Evolutionary conservation across 2,113 vertebrate genomes (phyloP).

Genomic region (Egretta garzetta): DNA sequence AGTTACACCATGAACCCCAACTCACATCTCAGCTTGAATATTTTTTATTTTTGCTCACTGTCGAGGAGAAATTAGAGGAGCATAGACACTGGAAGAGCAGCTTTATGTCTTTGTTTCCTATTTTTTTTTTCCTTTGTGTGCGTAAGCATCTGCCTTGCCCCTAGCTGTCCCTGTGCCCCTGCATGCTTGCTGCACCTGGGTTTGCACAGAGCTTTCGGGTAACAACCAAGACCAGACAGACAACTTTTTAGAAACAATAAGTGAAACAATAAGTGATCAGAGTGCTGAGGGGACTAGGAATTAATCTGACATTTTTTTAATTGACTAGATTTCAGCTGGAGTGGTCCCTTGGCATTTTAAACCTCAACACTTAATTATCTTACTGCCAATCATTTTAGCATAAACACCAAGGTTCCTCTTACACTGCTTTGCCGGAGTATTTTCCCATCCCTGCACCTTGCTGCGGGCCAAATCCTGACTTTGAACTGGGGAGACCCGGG

Average conservation of each 20-base stretch:
- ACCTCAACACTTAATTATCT: neutral
- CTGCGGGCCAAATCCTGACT: rapidly evolving
- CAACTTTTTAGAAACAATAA: neutral
- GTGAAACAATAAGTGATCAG: neutral
- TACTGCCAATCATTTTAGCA: neutral
- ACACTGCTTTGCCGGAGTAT: neutral
- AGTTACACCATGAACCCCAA: neutral
- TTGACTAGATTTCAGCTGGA: neutral
- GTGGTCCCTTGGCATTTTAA: neutral
- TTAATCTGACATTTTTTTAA: neutral
- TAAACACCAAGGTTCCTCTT: neutral
- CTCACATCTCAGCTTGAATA: rapidly evolving
- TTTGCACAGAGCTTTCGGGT: neutral
- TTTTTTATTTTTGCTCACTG: neutral
- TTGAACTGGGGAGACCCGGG: rapidly evolving
- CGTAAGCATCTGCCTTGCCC: neutral
- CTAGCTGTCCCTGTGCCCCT: neutral
- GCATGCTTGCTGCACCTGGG: rapidly evolving
- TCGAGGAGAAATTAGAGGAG: neutral
- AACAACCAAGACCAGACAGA: neutral
- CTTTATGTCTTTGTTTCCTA: neutral
- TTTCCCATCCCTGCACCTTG: neutral
- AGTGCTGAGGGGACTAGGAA: neutral
- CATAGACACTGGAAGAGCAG: rapidly evolving
- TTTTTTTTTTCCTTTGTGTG: neutral